Conservation (phyloP, 1,140 invertebrate genomes). For the Elymnias hypermnestra region DNA sequence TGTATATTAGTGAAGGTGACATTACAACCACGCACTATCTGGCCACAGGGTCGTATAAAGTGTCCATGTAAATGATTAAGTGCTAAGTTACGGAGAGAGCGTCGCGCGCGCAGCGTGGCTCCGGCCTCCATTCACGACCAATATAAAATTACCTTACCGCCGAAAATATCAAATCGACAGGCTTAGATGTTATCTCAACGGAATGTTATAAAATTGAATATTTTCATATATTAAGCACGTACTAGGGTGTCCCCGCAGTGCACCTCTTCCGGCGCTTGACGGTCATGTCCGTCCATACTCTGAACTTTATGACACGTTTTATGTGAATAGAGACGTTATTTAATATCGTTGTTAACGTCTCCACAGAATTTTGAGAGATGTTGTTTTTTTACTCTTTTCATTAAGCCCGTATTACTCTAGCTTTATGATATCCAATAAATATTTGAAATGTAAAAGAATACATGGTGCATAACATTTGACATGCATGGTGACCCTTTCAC, state of each 20-base stretch:
- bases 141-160: constrained; percentile 68
- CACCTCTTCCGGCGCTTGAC: constrained; percentile 45
- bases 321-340: constrained; percentile 72
- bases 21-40: constrained; percentile 20
- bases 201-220: constrained; percentile 75
- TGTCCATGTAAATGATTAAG: constrained; percentile 68
- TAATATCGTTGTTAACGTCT: constrained; percentile 68
- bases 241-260: constrained; percentile 43
- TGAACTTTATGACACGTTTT: constrained; percentile 54
- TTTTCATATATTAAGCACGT: constrained; percentile 57
- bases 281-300: constrained; percentile 26
- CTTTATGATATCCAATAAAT: constrained; percentile 50
- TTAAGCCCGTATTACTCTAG: constrained; percentile 22
- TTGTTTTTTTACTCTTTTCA: constrained; percentile 29
- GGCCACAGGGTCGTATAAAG: constrained; percentile 44
- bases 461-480: constrained; percentile 13
- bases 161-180: constrained; percentile 74
- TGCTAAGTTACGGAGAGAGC: constrained; percentile 64
- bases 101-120: constrained; percentile 57
- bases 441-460: constrained; percentile 36
- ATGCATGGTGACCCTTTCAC: constrained; percentile 10
- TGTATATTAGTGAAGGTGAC: constrained; percentile 17
- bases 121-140: constrained; percentile 51
- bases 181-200: constrained; percentile 58
- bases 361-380: constrained; percentile 41